A percentile compares a stretch with the other conserved stretches of the same genome.
These are phyloP conservation scores for Zootermopsis nevadensis DNA, from an alignment of 2,888 invertebrate species.

Conservation along the genomic window DNA sequence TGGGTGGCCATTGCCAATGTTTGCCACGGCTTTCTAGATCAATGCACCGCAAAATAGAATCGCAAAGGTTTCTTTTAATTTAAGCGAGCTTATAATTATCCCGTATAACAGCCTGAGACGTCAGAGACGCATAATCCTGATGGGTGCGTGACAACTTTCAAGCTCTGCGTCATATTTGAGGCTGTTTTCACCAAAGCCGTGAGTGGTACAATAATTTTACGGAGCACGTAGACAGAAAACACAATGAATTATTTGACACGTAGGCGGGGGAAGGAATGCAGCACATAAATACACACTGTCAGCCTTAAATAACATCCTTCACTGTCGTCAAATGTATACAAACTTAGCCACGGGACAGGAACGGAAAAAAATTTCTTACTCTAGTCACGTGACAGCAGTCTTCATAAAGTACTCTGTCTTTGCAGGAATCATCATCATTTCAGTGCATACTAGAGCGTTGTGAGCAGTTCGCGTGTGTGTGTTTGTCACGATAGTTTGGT, in stretches of 20 bases:
- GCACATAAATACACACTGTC: neutral
- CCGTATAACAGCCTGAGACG: too few relatives aligned
- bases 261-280: neutral
- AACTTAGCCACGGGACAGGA: neutral
- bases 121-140: too few relatives aligned
- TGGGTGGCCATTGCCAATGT: too few relatives aligned
- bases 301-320: neutral
- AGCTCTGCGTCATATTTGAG: too few relatives aligned
- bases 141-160: too few relatives aligned
- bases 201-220: neutral
- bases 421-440: neutral
- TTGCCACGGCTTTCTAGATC: too few relatives aligned
- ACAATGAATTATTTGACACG: constrained; percentile 8
- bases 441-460: neutral
- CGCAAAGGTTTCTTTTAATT: too few relatives aligned
- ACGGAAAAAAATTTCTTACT: constrained; percentile 6
- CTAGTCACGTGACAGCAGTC: neutral
- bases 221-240: neutral
- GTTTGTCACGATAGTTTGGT: neutral
- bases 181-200: neutral
- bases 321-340: neutral
- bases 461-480: neutral
- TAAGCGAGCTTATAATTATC: too few relatives aligned
- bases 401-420: neutral
- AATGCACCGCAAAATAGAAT: too few relatives aligned